Evolutionary conservation across 2,888 invertebrate species (phyloP).

Genomic region (Allygus modestus): DNA sequence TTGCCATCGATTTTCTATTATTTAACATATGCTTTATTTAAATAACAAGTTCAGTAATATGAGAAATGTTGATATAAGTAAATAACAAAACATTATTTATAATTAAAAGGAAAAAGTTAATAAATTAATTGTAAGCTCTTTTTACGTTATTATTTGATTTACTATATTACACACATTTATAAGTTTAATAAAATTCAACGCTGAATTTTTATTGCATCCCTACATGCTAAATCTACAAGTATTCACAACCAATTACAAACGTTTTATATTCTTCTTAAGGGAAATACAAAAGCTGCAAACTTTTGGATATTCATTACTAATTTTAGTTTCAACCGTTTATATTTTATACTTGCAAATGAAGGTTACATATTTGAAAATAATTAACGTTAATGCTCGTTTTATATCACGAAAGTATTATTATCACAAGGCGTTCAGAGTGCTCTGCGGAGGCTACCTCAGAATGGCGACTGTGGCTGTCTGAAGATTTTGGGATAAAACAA

Average conservation of each 20-base stretch:
- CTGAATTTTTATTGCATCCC: not conserved
- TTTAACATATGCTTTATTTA: too few species aligned
- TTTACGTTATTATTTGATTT: not conserved
- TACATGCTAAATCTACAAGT: not conserved
- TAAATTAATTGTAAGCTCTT: not conserved
- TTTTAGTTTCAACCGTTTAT: not conserved
- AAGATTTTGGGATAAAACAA: not conserved
- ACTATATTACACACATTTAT: not conserved
- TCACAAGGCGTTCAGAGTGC: not conserved
- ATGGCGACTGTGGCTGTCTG: not conserved
- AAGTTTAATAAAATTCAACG: not conserved
- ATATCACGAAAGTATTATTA: constrained; percentile 16
- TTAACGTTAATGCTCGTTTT: not conserved
- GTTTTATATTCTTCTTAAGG: not conserved
- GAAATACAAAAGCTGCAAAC: not conserved
- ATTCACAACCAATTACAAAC: constrained; percentile 24
- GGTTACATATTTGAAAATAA: not conserved
- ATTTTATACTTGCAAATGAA: not conserved
- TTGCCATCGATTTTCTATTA: too few species aligned
- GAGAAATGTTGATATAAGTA: too few species aligned
- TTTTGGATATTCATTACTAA: not conserved
- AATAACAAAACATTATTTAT: too few species aligned
- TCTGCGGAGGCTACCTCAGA: constrained; percentile 5
- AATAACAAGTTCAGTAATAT: too few species aligned
- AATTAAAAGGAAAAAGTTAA: not conserved